Evolutionary conservation across 2,888 invertebrate genomes (phyloP).

Genomic region (Oegoconia quadripuncta): DNA sequence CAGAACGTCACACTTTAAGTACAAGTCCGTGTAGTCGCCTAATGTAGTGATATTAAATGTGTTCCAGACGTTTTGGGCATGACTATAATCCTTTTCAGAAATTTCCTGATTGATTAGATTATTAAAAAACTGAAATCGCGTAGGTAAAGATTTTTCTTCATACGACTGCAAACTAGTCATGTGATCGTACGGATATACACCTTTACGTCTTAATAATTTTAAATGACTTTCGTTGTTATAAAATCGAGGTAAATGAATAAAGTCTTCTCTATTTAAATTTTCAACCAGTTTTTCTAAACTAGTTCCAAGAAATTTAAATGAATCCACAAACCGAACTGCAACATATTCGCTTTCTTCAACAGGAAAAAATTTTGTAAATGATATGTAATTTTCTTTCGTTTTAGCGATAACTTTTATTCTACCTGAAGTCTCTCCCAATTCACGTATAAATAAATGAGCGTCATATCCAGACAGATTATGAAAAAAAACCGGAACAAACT

Average conservation of each 20-base stretch:
- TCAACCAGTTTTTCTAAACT: slow-evolving; percentile 5
- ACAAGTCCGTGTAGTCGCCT: slow-evolving; percentile 26
- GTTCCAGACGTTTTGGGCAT: slow-evolving; percentile 17
- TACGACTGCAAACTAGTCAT: slow-evolving; percentile 14
- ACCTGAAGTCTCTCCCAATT: too few species aligned
- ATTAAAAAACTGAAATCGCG: slow-evolving; percentile 15
- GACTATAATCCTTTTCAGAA: slow-evolving; percentile 1
- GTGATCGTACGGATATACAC: slow-evolving; percentile 23
- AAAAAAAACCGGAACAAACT: too few species aligned
- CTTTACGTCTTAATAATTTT: slow-evolving; percentile 11
- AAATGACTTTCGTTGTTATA: not conserved
- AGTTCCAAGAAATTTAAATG: too few species aligned
- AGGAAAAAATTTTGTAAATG: too few species aligned
- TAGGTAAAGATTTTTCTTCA: slow-evolving; percentile 15
- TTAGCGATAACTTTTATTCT: too few species aligned
- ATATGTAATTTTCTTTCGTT: too few species aligned
- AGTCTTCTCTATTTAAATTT: slow-evolving; percentile 5
- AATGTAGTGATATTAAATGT: slow-evolving; percentile 20
- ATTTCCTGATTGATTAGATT: slow-evolving; percentile 13
- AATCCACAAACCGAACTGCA: too few species aligned
- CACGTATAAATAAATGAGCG: too few species aligned
- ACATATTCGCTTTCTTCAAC: too few species aligned
- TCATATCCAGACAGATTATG: too few species aligned
- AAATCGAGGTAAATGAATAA: slow-evolving; percentile 6
- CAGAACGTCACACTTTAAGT: slow-evolving; percentile 24